Percentiles rank a stretch among this genome's conserved stretches.
Evolutionary conservation across 2,888 invertebrate genomes (phyloP).

Genomic region (Caenorhabditis afra): DNA sequence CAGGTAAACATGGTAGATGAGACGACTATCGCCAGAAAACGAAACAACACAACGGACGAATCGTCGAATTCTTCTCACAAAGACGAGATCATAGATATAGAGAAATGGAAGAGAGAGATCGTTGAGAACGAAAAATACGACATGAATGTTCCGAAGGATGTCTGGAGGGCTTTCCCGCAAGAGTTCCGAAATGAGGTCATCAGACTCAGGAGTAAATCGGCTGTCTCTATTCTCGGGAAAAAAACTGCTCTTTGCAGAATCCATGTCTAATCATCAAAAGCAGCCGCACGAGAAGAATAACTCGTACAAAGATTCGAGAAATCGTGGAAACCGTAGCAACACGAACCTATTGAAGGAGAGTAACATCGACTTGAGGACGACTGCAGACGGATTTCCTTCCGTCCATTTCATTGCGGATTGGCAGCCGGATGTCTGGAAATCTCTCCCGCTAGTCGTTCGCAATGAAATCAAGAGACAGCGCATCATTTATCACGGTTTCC

Average conservation of each 20-base stretch:
- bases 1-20: background rate
- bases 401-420: conserved; percentile 3
- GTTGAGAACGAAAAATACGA: no score
- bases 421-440: background rate
- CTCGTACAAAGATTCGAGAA: no score
- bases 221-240: background rate
- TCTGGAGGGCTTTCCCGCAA: background rate
- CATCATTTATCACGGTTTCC: background rate
- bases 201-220: background rate
- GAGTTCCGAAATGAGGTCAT: background rate
- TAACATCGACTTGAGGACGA: no score
- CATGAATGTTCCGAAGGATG: background rate
- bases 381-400: background rate
- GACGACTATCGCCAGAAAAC: no score
- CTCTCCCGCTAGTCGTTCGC: conserved; percentile 1
- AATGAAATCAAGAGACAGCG: conserved; percentile 19
- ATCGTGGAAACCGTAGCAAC: no score
- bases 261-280: no score
- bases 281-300: no score
- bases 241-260: no score
- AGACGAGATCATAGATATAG: no score
- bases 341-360: no score
- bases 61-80: no score
- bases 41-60: background rate
- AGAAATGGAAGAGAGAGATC: no score